Evolutionary conservation across 2,888 invertebrate species (phyloP).

Genomic region (Eustalomyia histrio): DNA sequence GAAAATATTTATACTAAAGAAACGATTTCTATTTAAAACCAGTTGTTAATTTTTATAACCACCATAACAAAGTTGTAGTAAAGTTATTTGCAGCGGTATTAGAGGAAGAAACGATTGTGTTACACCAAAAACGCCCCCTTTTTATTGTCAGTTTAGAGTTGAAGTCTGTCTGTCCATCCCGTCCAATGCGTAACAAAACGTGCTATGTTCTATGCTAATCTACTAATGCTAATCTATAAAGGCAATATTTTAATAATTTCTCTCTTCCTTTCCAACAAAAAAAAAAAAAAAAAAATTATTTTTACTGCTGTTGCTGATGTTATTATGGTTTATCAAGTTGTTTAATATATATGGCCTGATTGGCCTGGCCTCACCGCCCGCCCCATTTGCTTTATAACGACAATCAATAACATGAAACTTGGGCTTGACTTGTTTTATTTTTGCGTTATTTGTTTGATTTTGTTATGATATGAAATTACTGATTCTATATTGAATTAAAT

Average conservation of each 20-base stretch:
- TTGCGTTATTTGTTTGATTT: constrained; percentile 3
- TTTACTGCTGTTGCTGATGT: constrained; percentile 1
- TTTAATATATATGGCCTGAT: not conserved
- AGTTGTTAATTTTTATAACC: constrained; percentile 45
- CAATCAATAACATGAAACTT: constrained; percentile 44
- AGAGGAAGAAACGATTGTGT: not conserved
- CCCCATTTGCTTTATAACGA: constrained; percentile 37
- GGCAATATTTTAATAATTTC: constrained; percentile 55
- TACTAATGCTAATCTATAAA: constrained; percentile 47
- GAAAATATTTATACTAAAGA: constrained; percentile 20
- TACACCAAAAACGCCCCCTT: constrained; percentile 30
- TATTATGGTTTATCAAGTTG: constrained; percentile 38
- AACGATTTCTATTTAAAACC: constrained; percentile 46
- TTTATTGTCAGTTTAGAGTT: not conserved
- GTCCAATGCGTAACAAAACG: constrained; percentile 9
- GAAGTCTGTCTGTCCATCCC: not conserved
- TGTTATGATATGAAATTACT: constrained; percentile 12
- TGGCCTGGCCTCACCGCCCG: not conserved
- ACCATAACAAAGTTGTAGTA: constrained; percentile 13
- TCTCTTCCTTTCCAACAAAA: constrained; percentile 7
- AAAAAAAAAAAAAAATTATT: constrained; percentile 5
- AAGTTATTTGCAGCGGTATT: not conserved
- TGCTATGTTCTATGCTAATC: constrained; percentile 28
- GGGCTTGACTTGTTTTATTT: constrained; percentile 9
- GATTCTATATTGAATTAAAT: constrained; percentile 56